Conservation (phyloP, 2,113 vertebrate species). For the Silurus glanis region DNA sequence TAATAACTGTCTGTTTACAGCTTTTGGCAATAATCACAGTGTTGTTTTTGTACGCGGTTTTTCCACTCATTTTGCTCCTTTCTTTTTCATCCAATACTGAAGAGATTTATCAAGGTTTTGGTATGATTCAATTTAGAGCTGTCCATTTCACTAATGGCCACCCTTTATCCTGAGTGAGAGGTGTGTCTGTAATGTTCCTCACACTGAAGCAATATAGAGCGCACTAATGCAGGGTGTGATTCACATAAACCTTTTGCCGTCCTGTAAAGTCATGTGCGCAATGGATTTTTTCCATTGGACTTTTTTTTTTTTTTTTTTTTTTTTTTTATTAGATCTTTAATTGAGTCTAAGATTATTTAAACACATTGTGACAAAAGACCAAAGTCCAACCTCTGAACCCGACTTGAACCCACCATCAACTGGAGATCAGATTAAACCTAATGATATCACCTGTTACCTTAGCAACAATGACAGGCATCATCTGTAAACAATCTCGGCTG, state of each 20-base stretch:
- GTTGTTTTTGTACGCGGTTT: not conserved
- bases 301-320: not conserved
- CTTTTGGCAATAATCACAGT: not conserved
- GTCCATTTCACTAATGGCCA: constrained; percentile 18
- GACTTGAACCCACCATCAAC: not conserved
- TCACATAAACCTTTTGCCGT: not conserved
- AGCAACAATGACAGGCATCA: not conserved
- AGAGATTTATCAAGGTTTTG: not conserved
- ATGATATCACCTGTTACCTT: constrained; percentile 14
- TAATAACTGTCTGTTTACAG: constrained; percentile 25
- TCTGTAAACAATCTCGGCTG: not conserved
- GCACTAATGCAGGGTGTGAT: constrained; percentile 1
- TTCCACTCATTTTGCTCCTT: not conserved
- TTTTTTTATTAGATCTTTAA: not conserved
- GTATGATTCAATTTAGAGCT: constrained; percentile 4
- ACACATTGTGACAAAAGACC: not conserved
- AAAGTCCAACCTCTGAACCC: not conserved
- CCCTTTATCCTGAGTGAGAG: constrained; percentile 1
- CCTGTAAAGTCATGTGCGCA: not conserved
- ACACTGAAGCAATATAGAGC: not conserved
- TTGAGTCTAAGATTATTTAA: not conserved
- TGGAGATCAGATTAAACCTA: not conserved
- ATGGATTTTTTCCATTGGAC: not conserved
- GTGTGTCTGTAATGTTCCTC: constrained; percentile 14
- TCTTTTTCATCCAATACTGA: not conserved